A percentile compares a stretch with the other conserved stretches of the same genome.
Evolutionary conservation across 1,140 invertebrate species (phyloP).

Genomic region (Sipha flava): DNA sequence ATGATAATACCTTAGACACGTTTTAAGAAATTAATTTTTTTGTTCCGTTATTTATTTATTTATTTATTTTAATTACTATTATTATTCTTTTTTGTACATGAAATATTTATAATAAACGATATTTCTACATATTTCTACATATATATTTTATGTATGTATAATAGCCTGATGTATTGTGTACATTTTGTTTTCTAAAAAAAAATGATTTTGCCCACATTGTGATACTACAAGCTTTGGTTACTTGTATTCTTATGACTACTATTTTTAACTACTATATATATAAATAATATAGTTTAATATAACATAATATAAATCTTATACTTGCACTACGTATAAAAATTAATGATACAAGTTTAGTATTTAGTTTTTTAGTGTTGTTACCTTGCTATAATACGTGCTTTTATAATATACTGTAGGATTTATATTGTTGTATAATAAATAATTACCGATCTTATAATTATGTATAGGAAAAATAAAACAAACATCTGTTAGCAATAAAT

Average conservation of each 20-base stretch:
- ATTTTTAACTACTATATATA: conserved; percentile 8
- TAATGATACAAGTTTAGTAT: not conserved
- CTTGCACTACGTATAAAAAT: conserved; percentile 15
- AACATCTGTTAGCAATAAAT: conserved; percentile 24
- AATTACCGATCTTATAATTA: conserved; percentile 22
- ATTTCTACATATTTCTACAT: not conserved
- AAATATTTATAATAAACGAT: not conserved
- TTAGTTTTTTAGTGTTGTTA: conserved; percentile 25
- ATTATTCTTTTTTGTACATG: not conserved
- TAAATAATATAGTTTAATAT: not conserved
- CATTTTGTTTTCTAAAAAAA: conserved; percentile 4
- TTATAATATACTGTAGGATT: conserved; percentile 19
- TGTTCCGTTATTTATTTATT: not conserved
- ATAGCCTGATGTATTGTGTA: conserved; percentile 7
- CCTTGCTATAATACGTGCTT: conserved; percentile 30
- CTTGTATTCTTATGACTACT: conserved; percentile 22
- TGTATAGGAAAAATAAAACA: conserved; percentile 27
- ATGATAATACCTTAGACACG: not conserved
- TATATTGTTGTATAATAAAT: conserved; percentile 29
- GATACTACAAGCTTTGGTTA: conserved; percentile 30
- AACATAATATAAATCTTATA: not conserved
- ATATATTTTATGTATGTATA: not conserved
- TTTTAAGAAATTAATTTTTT: not conserved
- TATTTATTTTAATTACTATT: not conserved
- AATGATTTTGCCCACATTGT: conserved; percentile 9